A percentile compares a stretch with the other conserved stretches of the same genome.
Evolutionary conservation across 2,888 invertebrate species (phyloP).

Genomic region (Callosobruchus maculatus): DNA sequence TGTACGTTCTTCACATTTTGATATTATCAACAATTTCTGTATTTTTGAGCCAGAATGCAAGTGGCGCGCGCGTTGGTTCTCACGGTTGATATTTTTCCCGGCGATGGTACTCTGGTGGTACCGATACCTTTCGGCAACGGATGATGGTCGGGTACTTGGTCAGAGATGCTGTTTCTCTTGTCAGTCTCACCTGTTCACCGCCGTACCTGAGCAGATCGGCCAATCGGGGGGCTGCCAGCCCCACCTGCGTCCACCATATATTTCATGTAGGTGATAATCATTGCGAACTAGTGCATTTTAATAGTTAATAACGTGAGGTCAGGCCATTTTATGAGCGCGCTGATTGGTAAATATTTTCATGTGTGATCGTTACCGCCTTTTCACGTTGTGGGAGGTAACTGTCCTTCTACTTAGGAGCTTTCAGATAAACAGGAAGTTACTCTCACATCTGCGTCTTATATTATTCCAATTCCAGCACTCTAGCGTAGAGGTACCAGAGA

Average conservation of each 20-base stretch:
- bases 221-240: constrained; percentile 28
- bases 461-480: neutral
- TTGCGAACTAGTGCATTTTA: constrained; percentile 8
- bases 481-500: neutral
- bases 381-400: neutral
- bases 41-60: constrained; percentile 2
- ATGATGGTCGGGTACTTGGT: constrained; percentile 36
- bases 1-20: neutral
- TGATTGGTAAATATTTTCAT: neutral
- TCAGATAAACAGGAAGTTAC: neutral
- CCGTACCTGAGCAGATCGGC: constrained; percentile 36
- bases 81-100: constrained; percentile 6
- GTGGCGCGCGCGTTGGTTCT: constrained; percentile 1
- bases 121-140: constrained; percentile 23
- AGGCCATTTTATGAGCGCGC: neutral
- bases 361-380: neutral
- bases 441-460: neutral
- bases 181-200: constrained; percentile 40
- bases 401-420: neutral
- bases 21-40: neutral
- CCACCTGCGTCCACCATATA: constrained; percentile 27
- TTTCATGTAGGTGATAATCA: constrained; percentile 35
- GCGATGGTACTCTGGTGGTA: constrained; percentile 5
- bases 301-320: neutral
- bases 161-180: constrained; percentile 38